phyloP scores from a whole-genome alignment of 1,140 invertebrate genomes.

The Anastrepha obliqua region DNA sequence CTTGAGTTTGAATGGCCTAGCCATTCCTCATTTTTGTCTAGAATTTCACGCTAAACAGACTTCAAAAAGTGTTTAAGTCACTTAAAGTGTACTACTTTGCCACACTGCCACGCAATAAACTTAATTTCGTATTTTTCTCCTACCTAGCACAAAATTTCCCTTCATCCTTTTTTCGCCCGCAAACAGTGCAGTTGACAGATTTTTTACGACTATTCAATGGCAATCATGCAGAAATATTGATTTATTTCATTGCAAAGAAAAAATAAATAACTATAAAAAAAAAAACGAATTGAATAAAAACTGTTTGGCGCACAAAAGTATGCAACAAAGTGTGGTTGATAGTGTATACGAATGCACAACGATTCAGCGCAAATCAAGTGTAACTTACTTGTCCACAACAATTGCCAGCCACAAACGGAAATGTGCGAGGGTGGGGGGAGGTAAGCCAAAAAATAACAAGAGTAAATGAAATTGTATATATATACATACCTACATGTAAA shows the following conservation, averaged over 20 bases:
- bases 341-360: conserved; percentile 36
- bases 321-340: not conserved
- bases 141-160: not conserved
- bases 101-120: not conserved
- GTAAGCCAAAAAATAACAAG: conserved; percentile 8
- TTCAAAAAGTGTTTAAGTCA: too few relatives aligned
- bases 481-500: not conserved
- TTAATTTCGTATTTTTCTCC: not conserved
- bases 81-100: too few relatives aligned
- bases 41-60: too few relatives aligned
- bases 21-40: too few relatives aligned
- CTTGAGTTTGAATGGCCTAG: too few relatives aligned
- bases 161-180: not conserved
- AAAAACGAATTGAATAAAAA: conserved; percentile 6
- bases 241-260: not conserved
- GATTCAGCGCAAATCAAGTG: conserved; percentile 43
- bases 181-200: conserved; percentile 35
- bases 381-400: conserved; percentile 40
- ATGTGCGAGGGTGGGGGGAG: not conserved
- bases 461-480: not conserved
- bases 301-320: conserved; percentile 30
- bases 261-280: conserved; percentile 3
- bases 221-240: conserved; percentile 45
- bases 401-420: not conserved
- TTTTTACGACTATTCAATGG: conserved; percentile 26